Evolutionary conservation across 2,797 vertebrate genomes (phyloP).

Genomic region (Micromesistius poutassou): DNA sequence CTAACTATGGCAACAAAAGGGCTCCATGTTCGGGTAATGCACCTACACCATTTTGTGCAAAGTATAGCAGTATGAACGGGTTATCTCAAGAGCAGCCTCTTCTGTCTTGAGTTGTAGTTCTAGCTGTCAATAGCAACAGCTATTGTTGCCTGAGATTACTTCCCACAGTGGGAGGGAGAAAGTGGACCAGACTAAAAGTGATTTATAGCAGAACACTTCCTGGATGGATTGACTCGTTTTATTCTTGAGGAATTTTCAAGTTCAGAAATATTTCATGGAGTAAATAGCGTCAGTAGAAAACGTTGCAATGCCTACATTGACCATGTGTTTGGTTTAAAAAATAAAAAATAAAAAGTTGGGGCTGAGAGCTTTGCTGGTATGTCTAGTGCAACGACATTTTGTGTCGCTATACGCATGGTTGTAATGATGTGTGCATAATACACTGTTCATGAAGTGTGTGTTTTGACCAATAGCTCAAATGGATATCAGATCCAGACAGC

Average conservation of each 20-base stretch:
- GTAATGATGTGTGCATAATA: no score
- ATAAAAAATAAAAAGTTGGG: not conserved
- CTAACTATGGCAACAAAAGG: constrained; percentile 52
- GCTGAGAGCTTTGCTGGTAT: not conserved
- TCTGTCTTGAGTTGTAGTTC: not conserved
- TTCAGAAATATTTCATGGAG: not conserved
- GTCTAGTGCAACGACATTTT: not conserved
- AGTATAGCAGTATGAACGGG: not conserved
- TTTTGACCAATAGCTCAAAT: not conserved
- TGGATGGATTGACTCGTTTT: not conserved
- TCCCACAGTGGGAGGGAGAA: not conserved
- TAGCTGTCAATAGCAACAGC: not conserved
- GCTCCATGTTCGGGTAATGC: constrained; percentile 62
- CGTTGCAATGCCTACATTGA: not conserved
- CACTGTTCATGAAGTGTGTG: not conserved
- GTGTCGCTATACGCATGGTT: no score
- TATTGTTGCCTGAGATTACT: not conserved
- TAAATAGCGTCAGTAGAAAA: not conserved
- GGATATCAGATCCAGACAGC: not conserved
- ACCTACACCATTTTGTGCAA: not conserved
- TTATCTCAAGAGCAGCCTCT: not conserved
- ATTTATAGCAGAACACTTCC: no score
- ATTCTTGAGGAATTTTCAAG: not conserved
- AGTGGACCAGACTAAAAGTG: no score
- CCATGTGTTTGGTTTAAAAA: no score